Base-by-base conservation (phyloP, 2,888 invertebrate genomes). In the Chymomyza caudatula region DNA sequence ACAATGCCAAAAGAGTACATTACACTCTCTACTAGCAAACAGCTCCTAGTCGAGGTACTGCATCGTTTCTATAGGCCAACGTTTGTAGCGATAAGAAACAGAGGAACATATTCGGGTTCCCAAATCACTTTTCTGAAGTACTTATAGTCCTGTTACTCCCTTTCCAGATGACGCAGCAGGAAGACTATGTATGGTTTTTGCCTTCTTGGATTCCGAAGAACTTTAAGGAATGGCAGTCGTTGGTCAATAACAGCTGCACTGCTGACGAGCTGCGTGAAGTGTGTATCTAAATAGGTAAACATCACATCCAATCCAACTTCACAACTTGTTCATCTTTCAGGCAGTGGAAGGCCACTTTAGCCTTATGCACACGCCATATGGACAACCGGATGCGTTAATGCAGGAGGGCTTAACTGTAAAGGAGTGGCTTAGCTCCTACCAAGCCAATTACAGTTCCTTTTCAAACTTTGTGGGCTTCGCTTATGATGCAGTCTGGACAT, bases 141-240 rank as follows among this genome's bases (percentile, higher is more conserved):
- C n/a, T n/a, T n/a, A n/a, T n/a, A n/a, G n/a, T n/a, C n/a, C n/a
- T 25, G 13, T 42, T 29, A 20, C 19, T 22, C 19, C 29, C 91
- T 79, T 92, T 93, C 69, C 92, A 94, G 69, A 95, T 96, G 93
- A 93, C 93, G 20, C 93, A 94, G 0, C 88, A 89, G 54, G 90
- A 94, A 75, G 96, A 95, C 44, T 96, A 95, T 89, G 95, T 95
- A 2, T 97, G 97, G 97, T 95, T 97, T 87, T 91, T 97, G 63
- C 96, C 97, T 0, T 92, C 93, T 42, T 94, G 96, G 94, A 91
- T 95, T 19, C 91, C 92, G 5, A 88, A 91, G 2, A 90, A 92
- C 70, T 94, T 94, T 94, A 93, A 92, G 84, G 90, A 93, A 73
- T 93, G 93, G 0, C 92, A 92, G 68, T 88, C 87, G 22, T 71